Evolutionary conservation across 2,888 invertebrate genomes (phyloP).

Genomic region (Scaptomyza cyrtandrae): DNA sequence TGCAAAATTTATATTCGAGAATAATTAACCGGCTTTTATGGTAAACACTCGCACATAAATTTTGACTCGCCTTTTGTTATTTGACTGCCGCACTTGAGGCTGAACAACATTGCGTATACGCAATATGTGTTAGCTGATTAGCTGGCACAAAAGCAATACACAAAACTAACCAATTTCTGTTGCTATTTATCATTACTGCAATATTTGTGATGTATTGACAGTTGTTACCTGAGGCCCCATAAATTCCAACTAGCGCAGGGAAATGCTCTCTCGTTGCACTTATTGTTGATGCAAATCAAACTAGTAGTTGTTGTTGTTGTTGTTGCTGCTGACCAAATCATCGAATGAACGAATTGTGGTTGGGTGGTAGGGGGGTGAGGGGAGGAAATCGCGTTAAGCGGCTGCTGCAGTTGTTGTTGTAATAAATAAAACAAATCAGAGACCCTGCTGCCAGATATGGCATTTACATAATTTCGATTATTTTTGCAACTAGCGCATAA

Average conservation of each 20-base stretch:
- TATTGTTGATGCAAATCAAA: constrained; percentile 56
- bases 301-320: constrained; percentile 36
- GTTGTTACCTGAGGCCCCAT: constrained; percentile 33
- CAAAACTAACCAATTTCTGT: constrained; percentile 1
- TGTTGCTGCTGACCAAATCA: constrained; percentile 49
- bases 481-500: constrained; percentile 46
- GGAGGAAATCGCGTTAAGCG: constrained; percentile 6
- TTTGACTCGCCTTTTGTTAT: constrained; percentile 4
- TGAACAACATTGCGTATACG: constrained; percentile 41
- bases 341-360: constrained; percentile 8
- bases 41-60: constrained; percentile 1
- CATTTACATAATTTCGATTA: constrained; percentile 78
- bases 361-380: no score
- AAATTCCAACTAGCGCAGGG: constrained; percentile 22
- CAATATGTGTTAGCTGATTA: constrained; percentile 43
- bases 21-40: constrained; percentile 40
- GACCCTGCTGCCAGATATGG: constrained; percentile 6
- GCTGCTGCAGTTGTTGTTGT: constrained; percentile 12
- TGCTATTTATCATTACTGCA: constrained; percentile 25
- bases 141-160: not conserved
- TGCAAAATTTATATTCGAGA: constrained; percentile 23
- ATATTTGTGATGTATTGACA: constrained; percentile 15
- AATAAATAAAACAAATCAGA: constrained; percentile 58
- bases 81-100: constrained; percentile 25
- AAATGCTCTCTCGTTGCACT: constrained; percentile 6